Conservation (phyloP, 2,888 invertebrate genomes). For the Drosophila mimetica region DNA sequence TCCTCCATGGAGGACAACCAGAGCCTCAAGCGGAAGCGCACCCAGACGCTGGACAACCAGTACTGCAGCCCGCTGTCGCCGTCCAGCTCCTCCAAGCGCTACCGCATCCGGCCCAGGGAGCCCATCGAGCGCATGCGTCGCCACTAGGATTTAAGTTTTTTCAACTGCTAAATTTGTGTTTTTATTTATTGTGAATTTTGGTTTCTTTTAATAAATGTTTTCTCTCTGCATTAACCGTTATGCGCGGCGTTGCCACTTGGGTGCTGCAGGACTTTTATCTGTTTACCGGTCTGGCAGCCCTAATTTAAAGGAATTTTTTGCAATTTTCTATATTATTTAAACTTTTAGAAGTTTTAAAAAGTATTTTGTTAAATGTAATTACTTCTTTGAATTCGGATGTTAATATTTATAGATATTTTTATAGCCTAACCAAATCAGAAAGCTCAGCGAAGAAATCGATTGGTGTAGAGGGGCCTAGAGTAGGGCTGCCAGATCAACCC, state of each 20-base stretch:
- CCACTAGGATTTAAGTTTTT: slow-evolving; percentile 47
- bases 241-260: slow-evolving; percentile 4
- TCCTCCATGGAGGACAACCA: slow-evolving; percentile 49
- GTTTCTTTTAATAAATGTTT: slow-evolving; percentile 22
- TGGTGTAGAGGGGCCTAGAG: not conserved
- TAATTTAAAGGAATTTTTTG: no score
- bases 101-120: slow-evolving; percentile 82
- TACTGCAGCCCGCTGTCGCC: slow-evolving; percentile 53
- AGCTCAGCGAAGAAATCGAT: not conserved
- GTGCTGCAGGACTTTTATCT: no score
- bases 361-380: no score
- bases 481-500: not conserved
- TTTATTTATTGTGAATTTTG: not conserved
- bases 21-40: slow-evolving; percentile 80
- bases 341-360: no score
- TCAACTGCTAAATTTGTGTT: not conserved
- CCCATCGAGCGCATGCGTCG: slow-evolving; percentile 83
- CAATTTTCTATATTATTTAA: no score
- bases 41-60: slow-evolving; percentile 74
- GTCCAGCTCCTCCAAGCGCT: slow-evolving; percentile 76
- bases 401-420: no score
- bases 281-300: no score
- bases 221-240: slow-evolving; percentile 14
- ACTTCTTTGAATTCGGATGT: no score
- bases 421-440: no score